These are phyloP conservation scores for Nasonovia ribisnigri DNA, from an alignment of 2,888 invertebrate genomes.

Conservation along the genomic window DNA sequence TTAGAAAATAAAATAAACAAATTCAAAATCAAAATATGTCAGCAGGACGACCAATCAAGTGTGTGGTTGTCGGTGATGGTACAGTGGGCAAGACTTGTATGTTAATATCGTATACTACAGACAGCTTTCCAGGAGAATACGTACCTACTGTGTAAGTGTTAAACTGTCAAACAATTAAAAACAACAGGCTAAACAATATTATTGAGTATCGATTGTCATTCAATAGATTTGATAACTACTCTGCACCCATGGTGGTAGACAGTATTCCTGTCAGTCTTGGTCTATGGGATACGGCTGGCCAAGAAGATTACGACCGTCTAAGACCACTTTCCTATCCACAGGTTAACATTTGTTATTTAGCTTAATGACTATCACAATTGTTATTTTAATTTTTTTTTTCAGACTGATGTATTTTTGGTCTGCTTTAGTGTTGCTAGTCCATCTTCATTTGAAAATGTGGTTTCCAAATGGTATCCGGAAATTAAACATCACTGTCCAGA, in stretches of 20 bases:
- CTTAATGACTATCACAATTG: neutral
- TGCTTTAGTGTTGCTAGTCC: slow-evolving; percentile 99
- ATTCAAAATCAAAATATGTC: slow-evolving; percentile 76
- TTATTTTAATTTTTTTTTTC: slow-evolving; percentile 68
- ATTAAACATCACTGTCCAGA: slow-evolving; percentile 99
- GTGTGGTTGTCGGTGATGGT: slow-evolving; percentile 93
- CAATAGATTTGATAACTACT: slow-evolving; percentile 96
- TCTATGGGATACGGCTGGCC: slow-evolving; percentile 98
- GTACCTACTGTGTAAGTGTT: slow-evolving; percentile 91
- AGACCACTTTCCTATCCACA: slow-evolving; percentile 96
- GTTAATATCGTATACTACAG: slow-evolving; percentile 92
- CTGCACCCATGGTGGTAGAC: slow-evolving; percentile 98
- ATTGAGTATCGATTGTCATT: neutral
- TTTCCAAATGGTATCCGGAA: slow-evolving; percentile 99
- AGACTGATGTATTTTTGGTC: slow-evolving; percentile 99
- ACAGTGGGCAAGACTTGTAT: slow-evolving; percentile 95
- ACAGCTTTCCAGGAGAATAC: slow-evolving; percentile 95
- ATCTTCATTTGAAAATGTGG: slow-evolving; percentile 99
- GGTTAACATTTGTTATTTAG: slow-evolving; percentile 69
- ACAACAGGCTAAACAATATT: neutral
- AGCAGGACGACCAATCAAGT: slow-evolving; percentile 91
- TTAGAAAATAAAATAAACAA: neutral
- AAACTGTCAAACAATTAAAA: neutral
- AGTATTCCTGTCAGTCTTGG: slow-evolving; percentile 96
- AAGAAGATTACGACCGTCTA: slow-evolving; percentile 97